Conservation (phyloP, 2,797 vertebrate genomes). For the Poecile montanus region DNA sequence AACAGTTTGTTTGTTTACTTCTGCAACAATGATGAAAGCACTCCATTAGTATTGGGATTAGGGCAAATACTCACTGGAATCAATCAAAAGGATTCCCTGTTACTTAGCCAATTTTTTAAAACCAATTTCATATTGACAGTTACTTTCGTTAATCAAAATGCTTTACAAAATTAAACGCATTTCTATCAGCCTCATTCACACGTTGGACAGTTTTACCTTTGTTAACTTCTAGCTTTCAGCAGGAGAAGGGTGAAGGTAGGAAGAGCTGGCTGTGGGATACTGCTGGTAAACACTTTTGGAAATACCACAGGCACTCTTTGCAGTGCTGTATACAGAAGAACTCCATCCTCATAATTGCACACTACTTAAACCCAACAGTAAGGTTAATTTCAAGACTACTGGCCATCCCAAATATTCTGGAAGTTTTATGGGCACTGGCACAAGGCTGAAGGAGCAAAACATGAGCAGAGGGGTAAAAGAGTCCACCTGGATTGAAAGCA, state of each 20-base stretch:
- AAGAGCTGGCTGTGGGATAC: background rate
- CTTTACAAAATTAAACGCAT: background rate
- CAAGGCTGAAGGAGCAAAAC: background rate
- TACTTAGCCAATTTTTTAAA: background rate
- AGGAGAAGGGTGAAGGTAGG: background rate
- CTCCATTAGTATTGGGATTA: background rate
- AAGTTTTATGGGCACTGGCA: background rate
- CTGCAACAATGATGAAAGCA: background rate
- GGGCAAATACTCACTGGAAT: background rate
- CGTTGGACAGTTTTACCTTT: background rate
- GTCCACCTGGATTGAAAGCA: background rate
- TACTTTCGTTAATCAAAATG: background rate
- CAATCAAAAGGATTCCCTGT: background rate
- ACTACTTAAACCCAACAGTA: background rate
- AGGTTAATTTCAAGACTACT: background rate
- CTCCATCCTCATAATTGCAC: background rate
- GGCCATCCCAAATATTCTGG: background rate
- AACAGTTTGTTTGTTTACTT: slow-evolving; percentile 14
- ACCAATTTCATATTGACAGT: background rate
- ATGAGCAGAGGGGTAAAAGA: background rate
- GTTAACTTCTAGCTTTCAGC: background rate
- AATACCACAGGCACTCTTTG: background rate
- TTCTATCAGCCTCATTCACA: background rate
- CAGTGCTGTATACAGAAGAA: background rate
- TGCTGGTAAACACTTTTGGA: background rate